Conservation (phyloP, 2,888 invertebrate genomes). For the Drosophila suboccidentalis region DNA sequence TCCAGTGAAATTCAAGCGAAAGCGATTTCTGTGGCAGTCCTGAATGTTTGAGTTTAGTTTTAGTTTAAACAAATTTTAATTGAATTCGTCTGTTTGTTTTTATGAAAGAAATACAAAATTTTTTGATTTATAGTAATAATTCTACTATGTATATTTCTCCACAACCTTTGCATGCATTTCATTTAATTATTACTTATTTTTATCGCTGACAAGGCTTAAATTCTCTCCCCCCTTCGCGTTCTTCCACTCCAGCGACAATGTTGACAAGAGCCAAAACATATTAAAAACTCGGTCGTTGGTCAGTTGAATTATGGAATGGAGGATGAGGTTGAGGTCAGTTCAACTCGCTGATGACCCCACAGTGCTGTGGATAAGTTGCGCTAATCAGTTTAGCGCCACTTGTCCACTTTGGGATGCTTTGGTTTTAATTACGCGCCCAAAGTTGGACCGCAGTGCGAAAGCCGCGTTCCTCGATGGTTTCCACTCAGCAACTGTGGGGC, state of each 20-base stretch:
- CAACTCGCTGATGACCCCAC: constrained; percentile 7
- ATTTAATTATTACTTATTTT: constrained; percentile 16
- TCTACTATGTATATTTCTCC: too few relatives aligned
- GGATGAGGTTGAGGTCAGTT: constrained; percentile 2
- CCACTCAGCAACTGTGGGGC: not conserved
- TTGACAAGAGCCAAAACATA: constrained; percentile 40
- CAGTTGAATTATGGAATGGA: constrained; percentile 23
- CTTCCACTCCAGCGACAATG: constrained; percentile 23
- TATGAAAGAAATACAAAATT: too few relatives aligned
- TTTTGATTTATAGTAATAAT: too few relatives aligned
- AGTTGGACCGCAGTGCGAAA: constrained; percentile 60
- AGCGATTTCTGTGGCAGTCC: too few relatives aligned
- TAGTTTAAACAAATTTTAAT: too few relatives aligned
- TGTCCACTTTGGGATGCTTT: constrained; percentile 77
- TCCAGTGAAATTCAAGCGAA: too few relatives aligned
- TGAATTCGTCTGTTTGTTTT: too few relatives aligned
- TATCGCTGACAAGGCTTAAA: constrained; percentile 16
- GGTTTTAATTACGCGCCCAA: constrained; percentile 79
- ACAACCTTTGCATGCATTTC: not conserved
- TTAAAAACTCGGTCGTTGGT: constrained; percentile 31
- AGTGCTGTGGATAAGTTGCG: constrained; percentile 35
- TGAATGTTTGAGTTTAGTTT: too few relatives aligned
- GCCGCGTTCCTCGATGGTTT: constrained; percentile 15
- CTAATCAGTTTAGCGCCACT: constrained; percentile 76
- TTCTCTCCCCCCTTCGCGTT: accelerated